Evolutionary conservation across 2,888 invertebrate genomes (phyloP), one percentile per base, ranked within the genome.

Genomic region (Ctenicera cuprea): DNA sequence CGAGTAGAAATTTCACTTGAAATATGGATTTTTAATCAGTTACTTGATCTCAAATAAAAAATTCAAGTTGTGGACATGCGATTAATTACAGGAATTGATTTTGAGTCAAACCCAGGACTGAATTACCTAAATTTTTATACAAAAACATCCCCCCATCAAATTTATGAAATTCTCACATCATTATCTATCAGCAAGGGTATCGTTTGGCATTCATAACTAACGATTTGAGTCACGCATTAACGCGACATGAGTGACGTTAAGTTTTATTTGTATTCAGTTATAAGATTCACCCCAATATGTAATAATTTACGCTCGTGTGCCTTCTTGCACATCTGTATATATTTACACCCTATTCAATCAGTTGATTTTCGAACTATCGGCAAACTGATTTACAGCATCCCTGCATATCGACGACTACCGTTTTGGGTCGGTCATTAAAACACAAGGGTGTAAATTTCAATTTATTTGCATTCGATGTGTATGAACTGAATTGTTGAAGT

Each of bases 261-360:
- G 9, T n/a, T 54, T 54, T 54, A 54, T 54, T 26, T 54, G 54
- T 30, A 54, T 45, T n/a, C 62, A 11, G 26, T 45, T 50, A 50
- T 45, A 50, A 43, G 67, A 74, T 70, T 64, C 69, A 67, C 67
- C 69, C 69, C 38, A 67, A 73, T 59, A 71, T 37, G 64, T 69
- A 70, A 74, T 74, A 74, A 74, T 74, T 74, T 67, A 74, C 74
- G 74, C 74, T 71, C 67, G 74, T 74, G 74, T 61, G 63, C 61
- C 66, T 67, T 71, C 67, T 63, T 50, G 30, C 59, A 57, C 74
- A 74, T 66, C 67, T 74, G 74, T 59, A 18, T 62, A 33, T 33
- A 71, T 74, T 71, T 74, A 54, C 71, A 71, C 71, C 70, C 74
- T 41, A 71, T 67, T 67, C 71, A 67, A 67, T 70, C 74, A 61